Percentiles rank a stretch among this genome's conserved stretches.
These are phyloP conservation scores for Pygoscelis antarcticus DNA, from an alignment of 2,113 vertebrate species.

Conservation along the genomic window DNA sequence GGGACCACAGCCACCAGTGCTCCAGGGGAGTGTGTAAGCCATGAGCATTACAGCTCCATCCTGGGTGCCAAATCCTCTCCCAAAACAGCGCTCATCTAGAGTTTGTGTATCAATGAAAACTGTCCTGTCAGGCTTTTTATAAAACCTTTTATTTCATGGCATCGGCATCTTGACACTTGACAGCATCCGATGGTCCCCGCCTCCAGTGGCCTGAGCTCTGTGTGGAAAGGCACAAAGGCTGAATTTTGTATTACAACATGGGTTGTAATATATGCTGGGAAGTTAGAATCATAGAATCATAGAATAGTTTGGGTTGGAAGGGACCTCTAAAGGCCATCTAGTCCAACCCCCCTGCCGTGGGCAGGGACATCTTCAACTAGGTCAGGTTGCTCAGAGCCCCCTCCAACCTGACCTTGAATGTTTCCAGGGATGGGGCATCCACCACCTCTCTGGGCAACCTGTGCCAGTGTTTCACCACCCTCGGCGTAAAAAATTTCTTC, in stretches of 20 bases:
- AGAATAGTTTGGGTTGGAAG: no score
- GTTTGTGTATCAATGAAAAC: background rate
- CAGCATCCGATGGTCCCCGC: background rate
- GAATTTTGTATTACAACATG: background rate
- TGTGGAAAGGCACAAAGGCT: background rate
- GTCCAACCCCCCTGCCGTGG: no score
- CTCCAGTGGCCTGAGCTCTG: background rate
- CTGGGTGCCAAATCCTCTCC: background rate
- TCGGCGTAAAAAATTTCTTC: no score
- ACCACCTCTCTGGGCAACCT: no score
- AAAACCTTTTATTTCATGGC: background rate
- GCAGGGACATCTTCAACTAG: no score
- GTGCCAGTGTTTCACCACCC: no score
- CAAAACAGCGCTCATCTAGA: accelerated
- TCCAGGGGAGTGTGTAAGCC: background rate
- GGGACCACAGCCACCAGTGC: background rate
- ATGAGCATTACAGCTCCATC: background rate
- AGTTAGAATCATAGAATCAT: background rate
- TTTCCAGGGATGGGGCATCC: no score
- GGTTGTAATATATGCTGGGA: background rate
- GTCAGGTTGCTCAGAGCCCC: no score
- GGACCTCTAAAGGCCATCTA: no score
- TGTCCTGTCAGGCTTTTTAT: background rate
- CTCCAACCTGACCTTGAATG: no score
- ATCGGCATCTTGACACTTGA: background rate